phyloP scores from a whole-genome alignment of 1,140 invertebrate species.

The Drosophila subpulchrella region DNA sequence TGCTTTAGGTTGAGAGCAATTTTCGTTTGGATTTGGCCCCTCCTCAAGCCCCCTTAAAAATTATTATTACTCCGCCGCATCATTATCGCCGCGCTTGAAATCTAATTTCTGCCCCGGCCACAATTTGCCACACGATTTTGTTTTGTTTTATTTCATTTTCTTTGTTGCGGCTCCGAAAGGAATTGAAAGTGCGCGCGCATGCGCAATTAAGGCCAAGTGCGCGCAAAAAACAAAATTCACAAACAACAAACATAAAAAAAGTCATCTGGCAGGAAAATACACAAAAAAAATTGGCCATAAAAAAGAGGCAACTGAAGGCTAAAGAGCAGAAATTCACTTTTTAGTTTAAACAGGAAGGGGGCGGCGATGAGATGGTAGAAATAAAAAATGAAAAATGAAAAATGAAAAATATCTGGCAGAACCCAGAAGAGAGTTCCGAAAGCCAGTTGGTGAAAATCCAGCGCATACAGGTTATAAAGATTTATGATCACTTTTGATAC shows the following conservation, averaged over 20 bases:
- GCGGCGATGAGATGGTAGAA: too few relatives aligned
- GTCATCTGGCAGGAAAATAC: slow-evolving; percentile 24
- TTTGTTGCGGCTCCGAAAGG: slow-evolving; percentile 56
- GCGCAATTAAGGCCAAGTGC: slow-evolving; percentile 81
- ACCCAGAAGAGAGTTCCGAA: slow-evolving; percentile 19
- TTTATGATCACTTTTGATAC: slow-evolving; percentile 78
- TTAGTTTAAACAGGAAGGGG: slow-evolving; percentile 7
- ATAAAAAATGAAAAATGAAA: too few relatives aligned
- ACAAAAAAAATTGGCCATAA: slow-evolving; percentile 18
- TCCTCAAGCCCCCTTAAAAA: slow-evolving; percentile 26
- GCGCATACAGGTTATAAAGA: slow-evolving; percentile 73
- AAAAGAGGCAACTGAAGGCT: slow-evolving; percentile 41
- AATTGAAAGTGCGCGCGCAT: slow-evolving; percentile 77
- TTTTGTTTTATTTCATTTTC: slow-evolving; percentile 39
- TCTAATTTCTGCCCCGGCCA: slow-evolving; percentile 49
- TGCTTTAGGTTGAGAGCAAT: slow-evolving; percentile 44
- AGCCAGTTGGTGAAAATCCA: slow-evolving; percentile 65
- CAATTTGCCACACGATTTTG: slow-evolving; percentile 63
- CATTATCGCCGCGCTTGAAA: slow-evolving; percentile 61
- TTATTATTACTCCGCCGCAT: slow-evolving; percentile 63
- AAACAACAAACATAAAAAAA: slow-evolving; percentile 17
- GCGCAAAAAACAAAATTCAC: slow-evolving; percentile 42
- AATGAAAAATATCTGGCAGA: background rate
- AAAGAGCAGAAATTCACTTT: slow-evolving; percentile 66
- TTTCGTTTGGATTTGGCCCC: slow-evolving; percentile 60